phyloP scores from a whole-genome alignment of 2,113 vertebrate genomes.

The Paratilapia polleni region DNA sequence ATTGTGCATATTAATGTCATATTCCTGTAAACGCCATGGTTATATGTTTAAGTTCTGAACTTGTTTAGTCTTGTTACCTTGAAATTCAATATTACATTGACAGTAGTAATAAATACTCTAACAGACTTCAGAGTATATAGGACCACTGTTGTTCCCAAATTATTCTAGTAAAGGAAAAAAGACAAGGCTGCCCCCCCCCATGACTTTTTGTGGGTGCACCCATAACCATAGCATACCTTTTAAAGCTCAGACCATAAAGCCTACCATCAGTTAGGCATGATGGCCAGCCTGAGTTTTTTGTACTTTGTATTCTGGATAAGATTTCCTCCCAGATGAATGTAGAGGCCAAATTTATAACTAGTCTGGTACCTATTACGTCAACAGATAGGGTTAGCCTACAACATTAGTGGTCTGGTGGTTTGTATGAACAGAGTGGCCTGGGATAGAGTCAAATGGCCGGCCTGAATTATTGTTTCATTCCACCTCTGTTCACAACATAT shows the following conservation, averaged over 20 bases:
- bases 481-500: background rate
- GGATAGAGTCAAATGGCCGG: background rate
- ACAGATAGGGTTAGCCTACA: conserved; percentile 5
- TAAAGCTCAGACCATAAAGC: background rate
- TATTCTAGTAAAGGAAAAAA: background rate
- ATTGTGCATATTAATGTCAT: fast-evolving
- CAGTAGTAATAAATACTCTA: background rate
- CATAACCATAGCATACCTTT: background rate
- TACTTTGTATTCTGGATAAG: background rate
- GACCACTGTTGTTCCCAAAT: background rate
- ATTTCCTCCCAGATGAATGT: background rate
- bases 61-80: background rate
- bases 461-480: conserved; percentile 1
- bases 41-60: background rate
- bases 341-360: conserved; percentile 15
- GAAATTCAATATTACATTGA: background rate
- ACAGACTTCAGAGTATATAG: background rate
- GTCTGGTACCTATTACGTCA: background rate
- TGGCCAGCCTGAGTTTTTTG: background rate
- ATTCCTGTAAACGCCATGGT: background rate
- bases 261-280: background rate
- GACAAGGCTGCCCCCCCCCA: too few relatives aligned
- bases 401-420: conserved; percentile 10
- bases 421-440: background rate
- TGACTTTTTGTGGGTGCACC: background rate